Conservation (phyloP, 2,888 invertebrate genomes). For the Lottia gigantea region DNA sequence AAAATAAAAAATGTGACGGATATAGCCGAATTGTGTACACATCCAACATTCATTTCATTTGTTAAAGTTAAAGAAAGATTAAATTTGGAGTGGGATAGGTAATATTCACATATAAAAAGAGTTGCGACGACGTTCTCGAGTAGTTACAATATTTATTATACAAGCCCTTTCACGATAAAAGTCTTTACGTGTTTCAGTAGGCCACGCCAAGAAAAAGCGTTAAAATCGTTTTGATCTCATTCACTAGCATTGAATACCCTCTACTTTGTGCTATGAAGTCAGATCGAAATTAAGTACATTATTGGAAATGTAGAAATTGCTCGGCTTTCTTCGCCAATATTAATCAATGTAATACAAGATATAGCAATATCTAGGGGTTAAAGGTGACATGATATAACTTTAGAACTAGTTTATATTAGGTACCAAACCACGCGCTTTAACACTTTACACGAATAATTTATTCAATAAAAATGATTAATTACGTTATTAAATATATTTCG, state of each 20-base stretch:
- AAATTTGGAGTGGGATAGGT: too few species aligned
- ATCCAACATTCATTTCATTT: constrained; percentile 4
- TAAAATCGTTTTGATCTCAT: not conserved
- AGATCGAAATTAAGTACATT: not conserved
- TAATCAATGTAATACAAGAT: constrained; percentile 5
- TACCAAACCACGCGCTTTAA: too few species aligned
- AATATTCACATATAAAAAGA: too few species aligned
- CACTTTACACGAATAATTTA: too few species aligned
- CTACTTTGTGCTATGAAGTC: not conserved
- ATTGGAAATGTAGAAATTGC: not conserved
- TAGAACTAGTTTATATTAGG: too few species aligned
- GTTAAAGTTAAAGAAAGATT: not conserved
- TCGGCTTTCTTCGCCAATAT: not conserved
- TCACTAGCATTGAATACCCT: constrained; percentile 1
- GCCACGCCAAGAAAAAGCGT: not conserved
- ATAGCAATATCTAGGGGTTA: not conserved
- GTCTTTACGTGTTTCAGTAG: constrained; percentile 1
- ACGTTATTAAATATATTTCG: too few species aligned
- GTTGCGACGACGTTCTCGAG: too few species aligned
- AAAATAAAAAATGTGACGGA: not conserved
- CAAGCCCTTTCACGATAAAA: not conserved
- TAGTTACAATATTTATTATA: not conserved
- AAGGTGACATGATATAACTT: too few species aligned
- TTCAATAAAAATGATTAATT: too few species aligned
- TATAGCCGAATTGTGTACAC: not conserved